phyloP scores from a whole-genome alignment of 2,797 vertebrate genomes.

The Alfaro cultratus region DNA sequence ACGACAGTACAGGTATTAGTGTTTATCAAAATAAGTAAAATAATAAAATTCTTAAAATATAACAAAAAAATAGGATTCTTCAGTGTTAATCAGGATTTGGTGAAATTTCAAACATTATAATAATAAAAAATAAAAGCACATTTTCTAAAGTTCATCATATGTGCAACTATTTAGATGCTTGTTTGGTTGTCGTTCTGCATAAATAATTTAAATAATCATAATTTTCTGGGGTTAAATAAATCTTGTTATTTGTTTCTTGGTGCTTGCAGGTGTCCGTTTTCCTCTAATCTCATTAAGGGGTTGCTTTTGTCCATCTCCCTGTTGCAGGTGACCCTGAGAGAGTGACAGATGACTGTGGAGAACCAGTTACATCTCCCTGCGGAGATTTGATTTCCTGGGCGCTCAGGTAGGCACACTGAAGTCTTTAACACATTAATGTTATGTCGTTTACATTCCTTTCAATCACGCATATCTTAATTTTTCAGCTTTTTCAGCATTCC shows the following conservation, averaged over 20 bases:
- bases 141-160: too few species aligned
- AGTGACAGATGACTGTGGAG: slow-evolving; percentile 87
- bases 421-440: neutral
- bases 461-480: neutral
- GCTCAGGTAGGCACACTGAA: slow-evolving; percentile 80
- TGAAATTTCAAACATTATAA: too few species aligned
- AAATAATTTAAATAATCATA: neutral
- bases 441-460: neutral
- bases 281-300: neutral
- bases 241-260: neutral
- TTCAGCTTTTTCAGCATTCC: neutral
- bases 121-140: too few species aligned
- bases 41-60: too few species aligned
- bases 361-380: slow-evolving; percentile 80
- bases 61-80: too few species aligned
- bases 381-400: slow-evolving; percentile 88
- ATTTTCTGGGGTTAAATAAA: neutral
- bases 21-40: too few species aligned
- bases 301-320: slow-evolving; percentile 33
- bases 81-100: too few species aligned
- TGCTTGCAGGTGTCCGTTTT: neutral
- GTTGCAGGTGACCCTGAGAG: slow-evolving; percentile 76
- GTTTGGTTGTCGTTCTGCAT: neutral
- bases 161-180: neutral
- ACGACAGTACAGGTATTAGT: too few species aligned